Conservation (phyloP, 2,113 vertebrate species). For the Salminus brasiliensis region DNA sequence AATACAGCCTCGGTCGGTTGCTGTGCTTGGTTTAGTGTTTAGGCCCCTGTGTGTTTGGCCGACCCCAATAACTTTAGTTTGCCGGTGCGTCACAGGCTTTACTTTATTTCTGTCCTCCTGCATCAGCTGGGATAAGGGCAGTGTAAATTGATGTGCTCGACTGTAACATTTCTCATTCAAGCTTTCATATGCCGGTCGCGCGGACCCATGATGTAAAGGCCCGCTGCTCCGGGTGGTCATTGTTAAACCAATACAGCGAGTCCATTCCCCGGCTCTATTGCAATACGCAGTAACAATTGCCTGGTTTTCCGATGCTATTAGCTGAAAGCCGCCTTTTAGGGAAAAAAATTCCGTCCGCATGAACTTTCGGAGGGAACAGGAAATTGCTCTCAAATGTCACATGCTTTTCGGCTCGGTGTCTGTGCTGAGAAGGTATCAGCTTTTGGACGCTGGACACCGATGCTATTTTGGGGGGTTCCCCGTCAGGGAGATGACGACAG, state of each 20-base stretch:
- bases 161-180: slow-evolving; percentile 22
- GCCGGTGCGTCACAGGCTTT: neutral
- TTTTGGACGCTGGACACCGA: slow-evolving; percentile 54
- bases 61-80: neutral
- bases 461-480: slow-evolving; percentile 62
- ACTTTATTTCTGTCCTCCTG: slow-evolving; percentile 2
- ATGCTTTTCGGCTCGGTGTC: slow-evolving; percentile 46
- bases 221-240: slow-evolving; percentile 18
- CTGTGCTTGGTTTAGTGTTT: neutral
- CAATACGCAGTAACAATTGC: slow-evolving; percentile 30
- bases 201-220: slow-evolving; percentile 1
- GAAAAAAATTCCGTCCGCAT: slow-evolving; percentile 57
- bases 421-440: slow-evolving; percentile 42
- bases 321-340: slow-evolving; percentile 61
- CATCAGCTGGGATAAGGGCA: slow-evolving; percentile 12
- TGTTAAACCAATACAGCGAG: slow-evolving; percentile 43
- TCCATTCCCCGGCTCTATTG: slow-evolving; percentile 7
- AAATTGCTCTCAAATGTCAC: slow-evolving; percentile 79
- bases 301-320: slow-evolving; percentile 55
- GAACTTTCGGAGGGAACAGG: slow-evolving; percentile 68
- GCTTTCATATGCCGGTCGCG: slow-evolving; percentile 18
- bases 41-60: neutral
- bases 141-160: neutral
- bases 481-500: slow-evolving; percentile 66
- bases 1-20: neutral